phyloP scores from a whole-genome alignment of 2,113 vertebrate species.

The Gymnarchus niloticus region DNA sequence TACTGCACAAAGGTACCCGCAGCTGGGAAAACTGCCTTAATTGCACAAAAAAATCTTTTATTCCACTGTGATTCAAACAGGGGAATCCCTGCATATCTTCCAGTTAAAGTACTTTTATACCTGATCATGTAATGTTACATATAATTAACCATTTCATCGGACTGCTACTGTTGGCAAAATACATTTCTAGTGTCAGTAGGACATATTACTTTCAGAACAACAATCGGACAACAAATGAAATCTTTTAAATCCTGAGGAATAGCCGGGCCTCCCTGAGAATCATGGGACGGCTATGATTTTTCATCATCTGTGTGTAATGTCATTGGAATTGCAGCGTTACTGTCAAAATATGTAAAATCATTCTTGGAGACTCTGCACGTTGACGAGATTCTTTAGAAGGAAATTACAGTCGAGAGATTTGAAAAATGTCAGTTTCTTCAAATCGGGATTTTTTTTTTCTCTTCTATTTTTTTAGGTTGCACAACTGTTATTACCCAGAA shows the following conservation, averaged over 20 bases:
- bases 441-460: background rate
- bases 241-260: background rate
- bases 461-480: background rate
- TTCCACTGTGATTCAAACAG: background rate
- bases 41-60: background rate
- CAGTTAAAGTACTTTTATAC: background rate
- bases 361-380: background rate
- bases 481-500: background rate
- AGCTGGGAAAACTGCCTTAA: background rate
- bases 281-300: background rate
- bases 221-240: background rate
- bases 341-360: background rate
- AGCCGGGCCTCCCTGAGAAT: background rate
- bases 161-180: background rate
- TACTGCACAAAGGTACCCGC: background rate
- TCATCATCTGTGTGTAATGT: background rate
- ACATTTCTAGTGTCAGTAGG: background rate
- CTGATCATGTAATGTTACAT: background rate
- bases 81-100: background rate
- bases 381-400: background rate
- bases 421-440: constrained; percentile 2
- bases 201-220: background rate
- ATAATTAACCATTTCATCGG: background rate
- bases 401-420: background rate
- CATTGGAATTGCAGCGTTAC: background rate